Conservation (phyloP, 2,888 invertebrate genomes). For the Seira musarum region DNA sequence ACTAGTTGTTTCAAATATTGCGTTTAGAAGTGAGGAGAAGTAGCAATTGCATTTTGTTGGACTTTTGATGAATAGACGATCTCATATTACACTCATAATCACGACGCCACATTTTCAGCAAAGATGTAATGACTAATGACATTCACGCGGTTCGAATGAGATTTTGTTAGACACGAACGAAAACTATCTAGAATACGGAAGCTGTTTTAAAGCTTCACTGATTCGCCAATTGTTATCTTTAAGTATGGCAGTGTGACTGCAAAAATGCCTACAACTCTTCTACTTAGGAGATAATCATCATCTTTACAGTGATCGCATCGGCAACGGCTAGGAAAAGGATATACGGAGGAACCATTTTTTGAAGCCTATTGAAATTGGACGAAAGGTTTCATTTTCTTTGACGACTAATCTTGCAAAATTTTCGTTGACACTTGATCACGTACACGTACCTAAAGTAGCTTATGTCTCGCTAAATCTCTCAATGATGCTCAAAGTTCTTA, state of each 20-base stretch:
- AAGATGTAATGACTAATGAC: neutral
- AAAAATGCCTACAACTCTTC: no score
- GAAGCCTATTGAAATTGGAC: no score
- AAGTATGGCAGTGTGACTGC: no score
- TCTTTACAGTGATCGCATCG: no score
- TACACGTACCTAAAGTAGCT: constrained; percentile 2
- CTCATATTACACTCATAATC: constrained; percentile 2
- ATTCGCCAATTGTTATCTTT: no score
- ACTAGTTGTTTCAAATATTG: no score
- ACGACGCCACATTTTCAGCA: neutral
- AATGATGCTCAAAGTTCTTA: no score
- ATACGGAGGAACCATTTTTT: no score
- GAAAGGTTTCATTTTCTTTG: neutral
- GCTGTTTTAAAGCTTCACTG: neutral
- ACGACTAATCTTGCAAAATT: neutral
- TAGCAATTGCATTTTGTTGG: neutral
- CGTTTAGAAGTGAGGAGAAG: neutral
- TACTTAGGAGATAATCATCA: no score
- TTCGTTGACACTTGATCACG: constrained; percentile 15
- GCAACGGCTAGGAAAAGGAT: no score
- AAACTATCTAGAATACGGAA: neutral
- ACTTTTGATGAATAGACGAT: constrained; percentile 8
- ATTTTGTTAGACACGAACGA: neutral
- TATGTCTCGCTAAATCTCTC: neutral
- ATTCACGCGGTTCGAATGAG: neutral